Base-by-base conservation (phyloP, 2,797 vertebrate species). In the Cossypha caffra region DNA sequence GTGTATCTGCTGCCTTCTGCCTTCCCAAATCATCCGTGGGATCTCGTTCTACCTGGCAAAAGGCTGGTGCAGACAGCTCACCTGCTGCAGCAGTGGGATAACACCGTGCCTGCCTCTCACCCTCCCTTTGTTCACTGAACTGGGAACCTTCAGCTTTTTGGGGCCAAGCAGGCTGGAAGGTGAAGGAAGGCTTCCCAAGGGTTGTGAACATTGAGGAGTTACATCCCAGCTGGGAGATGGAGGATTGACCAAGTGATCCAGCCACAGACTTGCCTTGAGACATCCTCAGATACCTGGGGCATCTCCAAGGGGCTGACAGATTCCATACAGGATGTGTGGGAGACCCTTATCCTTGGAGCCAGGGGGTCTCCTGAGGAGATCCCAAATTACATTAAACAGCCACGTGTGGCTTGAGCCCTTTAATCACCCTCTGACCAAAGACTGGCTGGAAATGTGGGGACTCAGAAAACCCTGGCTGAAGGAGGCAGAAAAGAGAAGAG, bases 1-100 rank as follows among this genome's bases (percentile, higher is more conserved):
- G 88, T 96, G 67, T 7, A 0, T 40, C 84, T 1, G 4, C 35
- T 95, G 66, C 54, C 86, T 43, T 42, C 73, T 51, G 69, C 82
- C 43, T 40, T 68, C 58, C 43, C 58, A 58, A 13, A 63, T 25
- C 33, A 1, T 29, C 20, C 25, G 8, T 26, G 48, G 66, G 58
- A 68, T 35, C 55, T 79, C 6, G 9, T 47, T 94, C 73, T 75
- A n/a, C 62, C 63, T 62, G 43, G 58, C 37, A 10, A 11, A 20
- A 43, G 31, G 63, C n/a, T 71, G 78, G 10, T 2, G 29, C 42
- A 47, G 28, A 8, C 2, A 3, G n/a, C 35, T 86, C 20, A 7
- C 29, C 50, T 66, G 47, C 5, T 45, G 43, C 0, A 42, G 42
- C 0, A 1, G 10, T 18, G 50, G 62, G 66, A 4, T 10, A 33